Conservation (phyloP, 2,113 vertebrate genomes). For the Alouatta palliata region DNA sequence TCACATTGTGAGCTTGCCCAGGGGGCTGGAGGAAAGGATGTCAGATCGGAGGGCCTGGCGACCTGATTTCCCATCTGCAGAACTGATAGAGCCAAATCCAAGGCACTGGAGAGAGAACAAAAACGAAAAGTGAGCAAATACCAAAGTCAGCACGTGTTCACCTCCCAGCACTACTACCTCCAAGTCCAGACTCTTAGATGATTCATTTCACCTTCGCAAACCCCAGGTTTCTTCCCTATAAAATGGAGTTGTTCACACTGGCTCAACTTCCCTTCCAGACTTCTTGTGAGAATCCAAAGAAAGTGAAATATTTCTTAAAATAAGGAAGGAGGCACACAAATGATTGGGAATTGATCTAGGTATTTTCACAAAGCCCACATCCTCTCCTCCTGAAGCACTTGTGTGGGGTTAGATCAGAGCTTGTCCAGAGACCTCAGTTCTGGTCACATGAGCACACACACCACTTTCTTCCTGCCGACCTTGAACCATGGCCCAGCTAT, state of each 20-base stretch:
- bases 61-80: background rate
- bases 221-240: background rate
- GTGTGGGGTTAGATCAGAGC: background rate
- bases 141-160: background rate
- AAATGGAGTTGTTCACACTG: background rate
- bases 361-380: background rate
- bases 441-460: background rate
- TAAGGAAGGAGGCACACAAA: background rate
- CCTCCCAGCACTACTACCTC: background rate
- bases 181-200: background rate
- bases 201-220: background rate
- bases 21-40: background rate
- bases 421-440: background rate
- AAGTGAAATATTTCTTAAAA: background rate
- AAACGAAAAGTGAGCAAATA: background rate
- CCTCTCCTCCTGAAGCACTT: fast-evolving
- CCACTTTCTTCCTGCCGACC: background rate
- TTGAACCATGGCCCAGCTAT: background rate
- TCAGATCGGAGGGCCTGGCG: background rate
- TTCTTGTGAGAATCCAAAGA: background rate
- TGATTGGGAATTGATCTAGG: background rate
- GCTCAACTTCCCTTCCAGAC: background rate
- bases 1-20: fast-evolving
- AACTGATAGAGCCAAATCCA: background rate
- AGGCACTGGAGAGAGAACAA: background rate